phyloP scores from a whole-genome alignment of 2,797 vertebrate genomes.

The Sebastes baramenuke region DNA sequence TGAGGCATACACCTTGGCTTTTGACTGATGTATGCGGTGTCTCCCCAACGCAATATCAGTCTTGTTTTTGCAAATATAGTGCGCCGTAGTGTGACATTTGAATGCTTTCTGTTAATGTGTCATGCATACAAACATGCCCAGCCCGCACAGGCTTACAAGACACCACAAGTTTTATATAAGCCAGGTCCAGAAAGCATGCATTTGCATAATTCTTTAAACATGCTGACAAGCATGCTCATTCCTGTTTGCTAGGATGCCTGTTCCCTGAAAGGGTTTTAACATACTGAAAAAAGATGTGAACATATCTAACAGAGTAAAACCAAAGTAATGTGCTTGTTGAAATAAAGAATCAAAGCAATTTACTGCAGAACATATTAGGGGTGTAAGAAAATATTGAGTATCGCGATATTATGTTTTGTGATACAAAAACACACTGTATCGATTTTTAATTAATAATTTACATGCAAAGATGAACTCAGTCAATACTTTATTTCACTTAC shows the following conservation, averaged over 20 bases:
- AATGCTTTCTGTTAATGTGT: background rate
- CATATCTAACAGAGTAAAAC: background rate
- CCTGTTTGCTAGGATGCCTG: background rate
- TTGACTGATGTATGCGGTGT: background rate
- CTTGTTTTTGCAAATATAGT: too few relatives aligned
- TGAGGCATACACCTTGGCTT: background rate
- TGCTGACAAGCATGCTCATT: background rate
- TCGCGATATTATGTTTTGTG: too few relatives aligned
- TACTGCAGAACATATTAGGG: too few relatives aligned
- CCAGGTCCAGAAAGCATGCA: background rate
- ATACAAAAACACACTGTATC: too few relatives aligned
- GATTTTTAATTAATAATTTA: too few relatives aligned
- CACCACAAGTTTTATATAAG: background rate
- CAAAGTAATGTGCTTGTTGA: background rate
- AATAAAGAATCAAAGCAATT: background rate
- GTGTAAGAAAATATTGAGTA: too few relatives aligned
- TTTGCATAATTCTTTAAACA: conserved; percentile 29
- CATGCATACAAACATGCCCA: background rate
- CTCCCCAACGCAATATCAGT: too few relatives aligned
- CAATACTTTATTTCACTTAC: too few relatives aligned
- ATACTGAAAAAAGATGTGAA: background rate
- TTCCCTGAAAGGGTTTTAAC: background rate
- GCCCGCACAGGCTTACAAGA: background rate
- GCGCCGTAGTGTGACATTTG: background rate
- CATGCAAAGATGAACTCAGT: too few relatives aligned